These are phyloP conservation scores for Lepus europaeus DNA, from an alignment of 2,113 vertebrate genomes.

Conservation along the genomic window DNA sequence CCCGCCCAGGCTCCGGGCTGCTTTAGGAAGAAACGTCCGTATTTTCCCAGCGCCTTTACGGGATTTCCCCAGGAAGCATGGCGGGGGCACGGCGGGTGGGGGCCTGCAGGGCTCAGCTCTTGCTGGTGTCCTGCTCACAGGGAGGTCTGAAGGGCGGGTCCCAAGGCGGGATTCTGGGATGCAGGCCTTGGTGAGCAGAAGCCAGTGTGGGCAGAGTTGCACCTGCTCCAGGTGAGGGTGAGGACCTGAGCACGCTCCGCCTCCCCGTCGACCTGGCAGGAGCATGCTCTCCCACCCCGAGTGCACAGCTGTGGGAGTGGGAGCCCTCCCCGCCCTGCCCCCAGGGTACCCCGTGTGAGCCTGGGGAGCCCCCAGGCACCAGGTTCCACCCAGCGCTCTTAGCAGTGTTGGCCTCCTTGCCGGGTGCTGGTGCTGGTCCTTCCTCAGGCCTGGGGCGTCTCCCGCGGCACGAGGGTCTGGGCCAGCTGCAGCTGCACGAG, in stretches of 20 bases:
- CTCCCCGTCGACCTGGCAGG: background rate
- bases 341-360: too few species aligned
- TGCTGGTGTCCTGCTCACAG: rapidly evolving
- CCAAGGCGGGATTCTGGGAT: background rate
- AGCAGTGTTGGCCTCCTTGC: rapidly evolving
- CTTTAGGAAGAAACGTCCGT: constrained; percentile 44
- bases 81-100: rapidly evolving
- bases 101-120: background rate
- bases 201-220: background rate
- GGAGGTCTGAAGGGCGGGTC: background rate
- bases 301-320: too few species aligned
- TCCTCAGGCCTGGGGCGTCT: too few species aligned
- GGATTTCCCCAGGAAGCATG: constrained; percentile 48
- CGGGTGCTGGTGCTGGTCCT: too few species aligned
- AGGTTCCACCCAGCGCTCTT: background rate
- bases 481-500: too few species aligned
- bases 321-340: too few species aligned
- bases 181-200: too few species aligned
- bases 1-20: constrained; percentile 45
- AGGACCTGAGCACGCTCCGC: too few species aligned
- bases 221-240: rapidly evolving
- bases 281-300: rapidly evolving
- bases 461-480: too few species aligned
- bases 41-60: constrained; percentile 15
- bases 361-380: background rate